Evolutionary conservation across 2,888 invertebrate genomes (phyloP), one percentile per base, ranked within the genome.

Genomic region (Amphipyra berbera): DNA sequence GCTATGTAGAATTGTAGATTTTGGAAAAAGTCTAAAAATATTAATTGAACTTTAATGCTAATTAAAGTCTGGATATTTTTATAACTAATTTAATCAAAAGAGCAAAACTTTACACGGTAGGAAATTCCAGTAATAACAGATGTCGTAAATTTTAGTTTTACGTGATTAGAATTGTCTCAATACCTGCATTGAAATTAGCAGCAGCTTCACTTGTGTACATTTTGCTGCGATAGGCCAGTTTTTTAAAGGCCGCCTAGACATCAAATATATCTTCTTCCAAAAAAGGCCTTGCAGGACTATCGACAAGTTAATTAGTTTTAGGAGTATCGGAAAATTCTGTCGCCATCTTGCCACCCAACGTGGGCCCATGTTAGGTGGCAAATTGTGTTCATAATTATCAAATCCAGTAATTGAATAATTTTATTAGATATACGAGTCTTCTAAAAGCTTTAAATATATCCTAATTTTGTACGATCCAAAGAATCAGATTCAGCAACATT

Each of bases 401-500:
- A 6, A 37, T 37, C 8, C 9, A 10, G 9, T 10, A 37, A 10
- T 10, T 3, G 35, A 2, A 6, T 30, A 30, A 6, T 30, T 30
- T 4, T 7, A 35, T 9, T 9, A 9, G 7, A 8, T 9, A 7
- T 35, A 10, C 12, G 37, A 50, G 13, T 52, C 10, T 52, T 41
- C 8, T 41, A 42, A 15, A 33, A 42, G 0, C 21, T 47, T 35
- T 7, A 7, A 15, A 30, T 38, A 5, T 13, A 57, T 55, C 44
- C 44, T 41, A 9, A 10, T 48, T 52, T 71, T 58, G 38, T 58
- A 71, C 54, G 61, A 81, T 70, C 82, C 73, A 73, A 64, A 59
- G 66, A 50, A 61, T 50, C 76, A 53, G 58, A 65, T 62, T 65
- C 68, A 73, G 70, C 65, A 59, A 67, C 50, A 64, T 70, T 69